A percentile compares a stretch with the other conserved stretches of the same genome.
Conservation (phyloP, 2,113 vertebrate species). For the Calidris pygmaea region DNA sequence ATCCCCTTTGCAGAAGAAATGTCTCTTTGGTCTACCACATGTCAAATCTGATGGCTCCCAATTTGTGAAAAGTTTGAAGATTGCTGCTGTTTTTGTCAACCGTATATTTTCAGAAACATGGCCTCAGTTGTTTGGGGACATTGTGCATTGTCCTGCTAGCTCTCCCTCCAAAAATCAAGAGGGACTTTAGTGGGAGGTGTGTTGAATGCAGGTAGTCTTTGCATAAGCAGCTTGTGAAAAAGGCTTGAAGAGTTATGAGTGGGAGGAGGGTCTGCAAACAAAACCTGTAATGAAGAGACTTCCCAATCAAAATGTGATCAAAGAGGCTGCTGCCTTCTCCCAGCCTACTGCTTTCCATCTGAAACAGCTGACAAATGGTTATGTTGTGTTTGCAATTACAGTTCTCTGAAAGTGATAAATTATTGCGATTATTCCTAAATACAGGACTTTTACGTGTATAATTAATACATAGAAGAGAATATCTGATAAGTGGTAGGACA, state of each 20-base stretch:
- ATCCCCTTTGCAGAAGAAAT: not conserved
- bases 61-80: not conserved
- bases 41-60: not conserved
- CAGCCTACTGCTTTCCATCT: conserved; percentile 59
- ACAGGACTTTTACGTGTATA: conserved; percentile 48
- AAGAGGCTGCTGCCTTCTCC: conserved; percentile 50
- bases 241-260: conserved; percentile 14
- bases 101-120: not conserved
- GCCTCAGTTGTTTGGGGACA: accelerated
- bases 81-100: not conserved
- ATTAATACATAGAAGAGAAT: conserved; percentile 55
- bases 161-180: not conserved
- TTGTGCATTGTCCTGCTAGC: not conserved
- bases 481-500: conserved; percentile 42
- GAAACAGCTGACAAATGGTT: conserved; percentile 60
- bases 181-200: not conserved
- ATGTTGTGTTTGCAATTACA: conserved; percentile 60
- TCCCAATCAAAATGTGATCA: conserved; percentile 49
- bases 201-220: not conserved
- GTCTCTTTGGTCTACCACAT: not conserved
- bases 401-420: conserved; percentile 61
- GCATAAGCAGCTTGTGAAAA: conserved; percentile 16
- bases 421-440: conserved; percentile 61
- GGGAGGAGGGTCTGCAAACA: conserved; percentile 7
- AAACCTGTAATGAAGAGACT: conserved; percentile 31